A percentile compares a stretch with the other conserved stretches of the same genome.
phyloP scores from a whole-genome alignment of 2,888 invertebrate species.

The Luffia ferchaultella region DNA sequence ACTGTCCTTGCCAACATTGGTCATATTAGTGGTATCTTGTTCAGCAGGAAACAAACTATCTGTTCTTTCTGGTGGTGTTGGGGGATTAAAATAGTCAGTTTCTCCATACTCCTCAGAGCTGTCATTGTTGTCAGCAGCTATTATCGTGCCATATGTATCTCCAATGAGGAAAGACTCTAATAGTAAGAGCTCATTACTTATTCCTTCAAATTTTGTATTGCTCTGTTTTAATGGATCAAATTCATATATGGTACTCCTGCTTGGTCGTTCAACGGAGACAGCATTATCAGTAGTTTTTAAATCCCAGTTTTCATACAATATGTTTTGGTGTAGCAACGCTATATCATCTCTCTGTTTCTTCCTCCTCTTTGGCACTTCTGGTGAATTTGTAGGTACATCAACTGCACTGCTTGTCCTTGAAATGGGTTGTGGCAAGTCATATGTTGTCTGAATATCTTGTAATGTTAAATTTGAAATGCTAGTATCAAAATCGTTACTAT shows the following conservation, averaged over 20 bases:
- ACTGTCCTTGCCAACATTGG: conserved; percentile 24
- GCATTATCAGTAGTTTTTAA: conserved; percentile 23
- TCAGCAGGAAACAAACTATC: conserved; percentile 76
- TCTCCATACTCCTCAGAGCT: conserved; percentile 29
- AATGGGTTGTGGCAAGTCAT: no score
- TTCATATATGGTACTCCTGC: conserved; percentile 73
- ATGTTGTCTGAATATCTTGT: no score
- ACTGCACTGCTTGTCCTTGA: no score
- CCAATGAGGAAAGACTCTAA: conserved; percentile 74
- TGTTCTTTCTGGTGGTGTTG: conserved; percentile 69
- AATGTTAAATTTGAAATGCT: no score
- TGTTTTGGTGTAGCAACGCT: conserved; percentile 20
- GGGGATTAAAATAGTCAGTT: conserved; percentile 35
- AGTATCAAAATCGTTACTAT: conserved; percentile 36
- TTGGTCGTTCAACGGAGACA: conserved; percentile 18
- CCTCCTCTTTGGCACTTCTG: no score
- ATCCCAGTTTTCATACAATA: conserved; percentile 44
- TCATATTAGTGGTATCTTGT: conserved; percentile 37
- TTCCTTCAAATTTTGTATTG: conserved; percentile 34
- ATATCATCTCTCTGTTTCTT: conserved; percentile 43
- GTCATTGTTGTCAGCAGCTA: conserved; percentile 57
- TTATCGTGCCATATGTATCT: conserved; percentile 73
- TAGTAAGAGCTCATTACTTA: conserved; percentile 70
- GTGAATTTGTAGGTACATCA: no score
- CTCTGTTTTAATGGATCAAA: conserved; percentile 71